Conservation (phyloP, 1,140 invertebrate species). For the Muscidifurax raptorellus region DNA sequence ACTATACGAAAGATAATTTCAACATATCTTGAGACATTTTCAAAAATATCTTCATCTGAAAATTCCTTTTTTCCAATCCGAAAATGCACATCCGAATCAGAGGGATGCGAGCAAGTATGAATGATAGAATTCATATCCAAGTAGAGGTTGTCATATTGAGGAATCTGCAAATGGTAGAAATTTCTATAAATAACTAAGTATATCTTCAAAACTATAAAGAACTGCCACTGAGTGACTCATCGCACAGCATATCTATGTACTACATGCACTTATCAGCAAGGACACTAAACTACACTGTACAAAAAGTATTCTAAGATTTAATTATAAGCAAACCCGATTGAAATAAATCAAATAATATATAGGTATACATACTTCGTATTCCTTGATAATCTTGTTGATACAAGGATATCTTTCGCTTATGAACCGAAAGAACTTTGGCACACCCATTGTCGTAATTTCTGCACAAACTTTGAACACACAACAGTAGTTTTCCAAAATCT, state of each 20-base stretch:
- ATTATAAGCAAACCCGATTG: not conserved
- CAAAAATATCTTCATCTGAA: conserved; percentile 93
- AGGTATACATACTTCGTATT: conserved; percentile 88
- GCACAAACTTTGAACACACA: not conserved
- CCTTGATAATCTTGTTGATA: conserved; percentile 93
- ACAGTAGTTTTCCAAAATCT: no score
- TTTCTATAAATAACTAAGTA: no score
- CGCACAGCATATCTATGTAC: no score
- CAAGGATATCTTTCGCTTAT: conserved; percentile 98
- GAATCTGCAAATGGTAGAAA: conserved; percentile 82
- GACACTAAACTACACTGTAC: no score
- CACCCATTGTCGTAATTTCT: conserved; percentile 84
- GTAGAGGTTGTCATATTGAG: conserved; percentile 98
- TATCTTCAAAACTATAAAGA: no score
- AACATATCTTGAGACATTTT: conserved; percentile 95
- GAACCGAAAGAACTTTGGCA: conserved; percentile 98
- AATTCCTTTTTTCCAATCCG: conserved; percentile 77
- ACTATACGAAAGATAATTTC: conserved; percentile 94
- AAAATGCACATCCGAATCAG: conserved; percentile 94
- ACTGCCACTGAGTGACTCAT: no score
- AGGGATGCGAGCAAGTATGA: conserved; percentile 96
- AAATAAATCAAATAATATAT: conserved; percentile 47
- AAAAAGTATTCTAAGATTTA: no score
- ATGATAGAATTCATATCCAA: conserved; percentile 98
- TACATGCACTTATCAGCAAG: no score